Evolutionary conservation across 37 sponge, comb jelly and placozoan species (phyloP).

Genomic region (Agelas oroides): DNA sequence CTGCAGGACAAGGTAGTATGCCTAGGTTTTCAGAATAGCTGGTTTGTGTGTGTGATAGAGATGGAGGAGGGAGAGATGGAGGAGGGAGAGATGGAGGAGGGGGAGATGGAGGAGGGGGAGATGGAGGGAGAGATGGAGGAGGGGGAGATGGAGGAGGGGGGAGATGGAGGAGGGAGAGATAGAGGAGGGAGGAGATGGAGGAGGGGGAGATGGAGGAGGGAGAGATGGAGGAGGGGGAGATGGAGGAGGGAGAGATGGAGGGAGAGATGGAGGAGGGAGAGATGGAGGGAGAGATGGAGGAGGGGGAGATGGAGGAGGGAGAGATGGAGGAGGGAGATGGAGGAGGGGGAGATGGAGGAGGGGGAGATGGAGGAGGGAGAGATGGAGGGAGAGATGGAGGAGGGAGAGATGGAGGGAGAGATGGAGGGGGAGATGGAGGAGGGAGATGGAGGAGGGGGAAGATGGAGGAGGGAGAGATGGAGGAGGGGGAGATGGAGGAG

Average conservation of each 20-base stretch:
- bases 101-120: neutral
- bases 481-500: too few relatives aligned
- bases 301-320: neutral
- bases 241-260: too few relatives aligned
- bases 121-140: neutral
- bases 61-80: neutral
- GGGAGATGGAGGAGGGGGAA: neutral
- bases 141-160: neutral
- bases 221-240: too few relatives aligned
- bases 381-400: neutral
- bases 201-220: too few relatives aligned
- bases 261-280: too few relatives aligned
- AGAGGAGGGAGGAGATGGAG: too few relatives aligned
- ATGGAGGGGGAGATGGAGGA: neutral
- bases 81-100: neutral
- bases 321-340: constrained; percentile 7
- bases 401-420: neutral
- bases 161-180: neutral
- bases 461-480: neutral
- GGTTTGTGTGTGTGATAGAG: too few relatives aligned
- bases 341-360: neutral
- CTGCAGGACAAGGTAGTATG: too few relatives aligned
- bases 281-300: neutral
- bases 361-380: neutral
- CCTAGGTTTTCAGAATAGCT: too few relatives aligned